phyloP scores from a whole-genome alignment of 2,888 invertebrate genomes.

The Auanema sp. region DNA sequence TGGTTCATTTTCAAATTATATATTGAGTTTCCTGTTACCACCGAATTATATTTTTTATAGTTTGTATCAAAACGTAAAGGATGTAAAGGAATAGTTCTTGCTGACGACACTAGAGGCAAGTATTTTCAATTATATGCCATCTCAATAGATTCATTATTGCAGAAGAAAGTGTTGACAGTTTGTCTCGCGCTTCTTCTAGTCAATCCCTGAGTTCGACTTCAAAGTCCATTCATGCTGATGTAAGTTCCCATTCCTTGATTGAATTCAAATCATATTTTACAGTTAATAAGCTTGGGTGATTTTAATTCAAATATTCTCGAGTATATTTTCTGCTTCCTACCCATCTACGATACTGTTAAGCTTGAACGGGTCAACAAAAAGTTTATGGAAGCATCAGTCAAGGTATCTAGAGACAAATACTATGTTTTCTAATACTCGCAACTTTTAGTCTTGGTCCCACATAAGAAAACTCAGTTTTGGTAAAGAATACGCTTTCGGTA shows the following conservation, averaged over 20 bases:
- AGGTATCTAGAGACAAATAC: too few relatives aligned
- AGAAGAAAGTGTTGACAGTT: conserved; percentile 10
- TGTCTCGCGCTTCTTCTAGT: conserved; percentile 55
- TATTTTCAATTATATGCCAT: background rate
- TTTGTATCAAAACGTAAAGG: conserved; percentile 43
- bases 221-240: conserved; percentile 8
- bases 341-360: conserved; percentile 54
- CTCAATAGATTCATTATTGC: background rate
- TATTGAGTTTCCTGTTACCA: background rate
- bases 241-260: conserved; percentile 1
- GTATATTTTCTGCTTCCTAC: conserved; percentile 50
- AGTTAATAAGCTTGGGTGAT: conserved; percentile 41
- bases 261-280: conserved; percentile 2
- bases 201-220: conserved; percentile 44
- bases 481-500: conserved; percentile 47
- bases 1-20: background rate
- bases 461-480: conserved; percentile 39
- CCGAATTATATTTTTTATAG: conserved; percentile 16
- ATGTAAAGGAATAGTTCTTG: conserved; percentile 45
- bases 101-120: conserved; percentile 31
- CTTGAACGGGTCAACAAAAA: conserved; percentile 59
- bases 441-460: conserved; percentile 49
- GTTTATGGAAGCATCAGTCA: conserved; percentile 59
- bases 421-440: too few relatives aligned
- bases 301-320: conserved; percentile 47